Evolutionary conservation across 2,888 invertebrate species (phyloP).

Genomic region (Drosophila affinis): DNA sequence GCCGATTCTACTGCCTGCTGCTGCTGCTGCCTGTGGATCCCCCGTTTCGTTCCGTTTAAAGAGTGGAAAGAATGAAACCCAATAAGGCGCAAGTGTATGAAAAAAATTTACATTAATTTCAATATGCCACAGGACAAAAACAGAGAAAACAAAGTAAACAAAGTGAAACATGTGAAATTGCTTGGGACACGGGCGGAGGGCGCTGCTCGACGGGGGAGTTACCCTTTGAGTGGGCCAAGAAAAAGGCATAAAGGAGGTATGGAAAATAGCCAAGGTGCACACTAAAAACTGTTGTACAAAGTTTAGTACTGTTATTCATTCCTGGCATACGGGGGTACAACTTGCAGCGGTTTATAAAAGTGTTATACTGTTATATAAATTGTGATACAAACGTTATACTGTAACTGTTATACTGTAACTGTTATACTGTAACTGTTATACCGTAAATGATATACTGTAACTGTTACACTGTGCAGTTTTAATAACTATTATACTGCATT

Average conservation of each 20-base stretch:
- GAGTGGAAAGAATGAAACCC: slow-evolving; percentile 15
- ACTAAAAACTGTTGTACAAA: neutral
- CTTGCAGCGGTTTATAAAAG: too few relatives aligned
- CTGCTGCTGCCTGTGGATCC: neutral
- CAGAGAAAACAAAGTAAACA: neutral
- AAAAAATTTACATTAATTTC: slow-evolving; percentile 67
- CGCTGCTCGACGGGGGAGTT: neutral
- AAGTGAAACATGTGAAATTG: slow-evolving; percentile 1
- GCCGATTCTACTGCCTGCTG: neutral
- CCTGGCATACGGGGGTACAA: too few relatives aligned
- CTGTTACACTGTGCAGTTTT: too few relatives aligned
- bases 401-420: too few relatives aligned
- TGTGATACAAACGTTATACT: too few relatives aligned
- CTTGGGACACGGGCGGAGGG: neutral
- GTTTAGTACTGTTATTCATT: too few relatives aligned
- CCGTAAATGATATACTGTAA: too few relatives aligned
- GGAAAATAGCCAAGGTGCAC: neutral
- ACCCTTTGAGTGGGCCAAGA: neutral
- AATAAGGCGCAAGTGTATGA: slow-evolving; percentile 53
- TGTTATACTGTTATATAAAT: too few relatives aligned
- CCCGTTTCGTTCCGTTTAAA: neutral
- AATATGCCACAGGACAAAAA: slow-evolving; percentile 49
- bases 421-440: too few relatives aligned
- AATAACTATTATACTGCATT: too few relatives aligned
- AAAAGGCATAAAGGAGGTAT: too few relatives aligned